A percentile compares a stretch with the other conserved stretches of the same genome.
phyloP scores from a whole-genome alignment of 2,888 invertebrate species.

The Xestobium rufovillosum region DNA sequence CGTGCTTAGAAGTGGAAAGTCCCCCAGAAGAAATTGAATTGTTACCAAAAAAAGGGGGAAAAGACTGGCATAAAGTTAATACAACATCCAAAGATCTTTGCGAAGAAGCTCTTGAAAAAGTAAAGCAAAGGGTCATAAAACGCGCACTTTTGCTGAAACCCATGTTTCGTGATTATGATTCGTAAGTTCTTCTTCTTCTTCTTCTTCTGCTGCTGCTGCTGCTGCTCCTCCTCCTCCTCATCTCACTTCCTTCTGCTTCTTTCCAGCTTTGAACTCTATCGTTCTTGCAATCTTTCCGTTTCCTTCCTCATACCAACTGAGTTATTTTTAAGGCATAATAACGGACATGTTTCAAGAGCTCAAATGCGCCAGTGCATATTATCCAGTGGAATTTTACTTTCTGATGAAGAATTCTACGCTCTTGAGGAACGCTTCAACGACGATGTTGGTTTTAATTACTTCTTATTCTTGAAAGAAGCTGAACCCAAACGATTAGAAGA shows the following conservation, averaged over 20 bases:
- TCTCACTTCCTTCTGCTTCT: no score
- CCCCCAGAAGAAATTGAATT: slow-evolving; percentile 49
- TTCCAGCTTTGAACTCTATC: no score
- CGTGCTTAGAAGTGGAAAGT: slow-evolving; percentile 48
- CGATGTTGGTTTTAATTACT: slow-evolving; percentile 69
- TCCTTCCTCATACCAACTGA: no score
- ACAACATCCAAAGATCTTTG: slow-evolving; percentile 45
- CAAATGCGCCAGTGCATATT: slow-evolving; percentile 65
- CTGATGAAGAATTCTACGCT: slow-evolving; percentile 58
- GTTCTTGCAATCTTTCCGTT: no score
- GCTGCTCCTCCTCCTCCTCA: no score
- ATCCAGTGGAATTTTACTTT: slow-evolving; percentile 58
- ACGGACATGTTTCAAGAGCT: slow-evolving; percentile 62
- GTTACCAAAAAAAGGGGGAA: slow-evolving; percentile 44
- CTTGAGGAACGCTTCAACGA: slow-evolving; percentile 64
- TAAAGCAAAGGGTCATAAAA: slow-evolving; percentile 54
- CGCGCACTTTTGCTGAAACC: slow-evolving; percentile 59
- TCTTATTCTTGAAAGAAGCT: slow-evolving; percentile 60
- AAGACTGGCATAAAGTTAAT: slow-evolving; percentile 44
- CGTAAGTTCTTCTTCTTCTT: slow-evolving; percentile 41
- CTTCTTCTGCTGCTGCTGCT: not conserved
- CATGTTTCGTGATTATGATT: slow-evolving; percentile 64
- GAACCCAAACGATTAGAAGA: slow-evolving; percentile 41
- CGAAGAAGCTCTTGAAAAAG: slow-evolving; percentile 55
- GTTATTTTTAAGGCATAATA: slow-evolving; percentile 54